Evolutionary conservation across 2,113 vertebrate species (phyloP).

Genomic region (Epinephelus fuscoguttatus): DNA sequence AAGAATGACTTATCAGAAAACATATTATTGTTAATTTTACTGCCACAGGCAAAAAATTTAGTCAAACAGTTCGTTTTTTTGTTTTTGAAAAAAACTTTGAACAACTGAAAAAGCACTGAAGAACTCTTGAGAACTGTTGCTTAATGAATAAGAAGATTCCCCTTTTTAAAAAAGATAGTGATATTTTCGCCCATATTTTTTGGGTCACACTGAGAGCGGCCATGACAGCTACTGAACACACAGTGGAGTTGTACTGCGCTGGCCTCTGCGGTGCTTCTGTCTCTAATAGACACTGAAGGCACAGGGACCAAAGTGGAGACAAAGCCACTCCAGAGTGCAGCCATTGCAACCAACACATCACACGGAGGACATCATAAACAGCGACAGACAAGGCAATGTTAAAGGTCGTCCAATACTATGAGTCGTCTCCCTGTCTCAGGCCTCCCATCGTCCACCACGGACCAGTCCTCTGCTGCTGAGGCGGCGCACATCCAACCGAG

Average conservation of each 20-base stretch:
- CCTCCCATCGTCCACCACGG: slow-evolving; percentile 85
- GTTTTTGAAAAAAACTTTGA: slow-evolving; percentile 72
- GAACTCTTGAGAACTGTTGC: slow-evolving; percentile 82
- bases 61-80: slow-evolving; percentile 66
- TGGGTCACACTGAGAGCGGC: slow-evolving; percentile 88
- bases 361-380: slow-evolving; percentile 59
- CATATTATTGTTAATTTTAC: slow-evolving; percentile 81
- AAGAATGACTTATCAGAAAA: slow-evolving; percentile 85
- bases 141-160: slow-evolving; percentile 89
- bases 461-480: slow-evolving; percentile 66
- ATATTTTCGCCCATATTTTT: slow-evolving; percentile 98
- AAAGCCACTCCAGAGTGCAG: slow-evolving; percentile 64
- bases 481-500: slow-evolving; percentile 82
- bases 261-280: slow-evolving; percentile 66
- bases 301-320: slow-evolving; percentile 77
- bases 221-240: slow-evolving; percentile 67
- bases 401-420: slow-evolving; percentile 75
- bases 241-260: slow-evolving; percentile 57
- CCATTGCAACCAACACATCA: slow-evolving; percentile 56
- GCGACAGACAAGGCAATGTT: slow-evolving; percentile 80
- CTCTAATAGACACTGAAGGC: slow-evolving; percentile 70
- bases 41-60: slow-evolving; percentile 86
- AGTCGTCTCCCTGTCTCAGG: slow-evolving; percentile 91
- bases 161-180: slow-evolving; percentile 91
- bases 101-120: slow-evolving; percentile 82